Conservation (phyloP, 2,888 invertebrate species). For the Chymomyza procnemis region DNA sequence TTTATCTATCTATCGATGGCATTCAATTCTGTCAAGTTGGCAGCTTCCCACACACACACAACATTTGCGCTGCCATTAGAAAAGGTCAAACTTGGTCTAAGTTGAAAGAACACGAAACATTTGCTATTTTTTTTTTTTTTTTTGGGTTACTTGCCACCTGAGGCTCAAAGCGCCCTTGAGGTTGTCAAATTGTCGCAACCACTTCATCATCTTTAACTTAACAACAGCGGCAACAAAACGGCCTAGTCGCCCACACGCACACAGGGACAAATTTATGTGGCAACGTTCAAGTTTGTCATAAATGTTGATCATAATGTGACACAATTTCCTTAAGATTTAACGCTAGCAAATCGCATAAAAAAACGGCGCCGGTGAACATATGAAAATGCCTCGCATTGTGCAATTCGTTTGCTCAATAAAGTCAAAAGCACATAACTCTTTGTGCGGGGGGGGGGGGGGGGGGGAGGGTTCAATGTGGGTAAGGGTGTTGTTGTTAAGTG, state of each 20-base stretch:
- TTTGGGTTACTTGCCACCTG: neutral
- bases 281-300: conserved; percentile 60
- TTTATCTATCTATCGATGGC: neutral
- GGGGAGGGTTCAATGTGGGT: no score
- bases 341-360: conserved; percentile 30
- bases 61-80: neutral
- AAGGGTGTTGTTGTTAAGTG: neutral
- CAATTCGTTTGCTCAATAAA: conserved; percentile 58
- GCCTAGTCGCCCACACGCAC: neutral
- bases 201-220: conserved; percentile 52
- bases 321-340: conserved; percentile 70
- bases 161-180: conserved; percentile 28
- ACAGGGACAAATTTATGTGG: conserved; percentile 53
- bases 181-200: conserved; percentile 64
- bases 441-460: neutral
- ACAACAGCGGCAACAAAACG: neutral
- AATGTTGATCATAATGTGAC: conserved; percentile 71
- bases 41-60: neutral
- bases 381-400: conserved; percentile 29
- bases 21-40: neutral
- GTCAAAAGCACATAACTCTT: conserved; percentile 54
- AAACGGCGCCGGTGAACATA: neutral
- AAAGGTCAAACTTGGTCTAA: neutral
- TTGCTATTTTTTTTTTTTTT: neutral
- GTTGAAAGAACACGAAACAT: neutral